Base-by-base conservation (phyloP, 2,888 invertebrate species). In the Drosophila pseudotalamancana region DNA sequence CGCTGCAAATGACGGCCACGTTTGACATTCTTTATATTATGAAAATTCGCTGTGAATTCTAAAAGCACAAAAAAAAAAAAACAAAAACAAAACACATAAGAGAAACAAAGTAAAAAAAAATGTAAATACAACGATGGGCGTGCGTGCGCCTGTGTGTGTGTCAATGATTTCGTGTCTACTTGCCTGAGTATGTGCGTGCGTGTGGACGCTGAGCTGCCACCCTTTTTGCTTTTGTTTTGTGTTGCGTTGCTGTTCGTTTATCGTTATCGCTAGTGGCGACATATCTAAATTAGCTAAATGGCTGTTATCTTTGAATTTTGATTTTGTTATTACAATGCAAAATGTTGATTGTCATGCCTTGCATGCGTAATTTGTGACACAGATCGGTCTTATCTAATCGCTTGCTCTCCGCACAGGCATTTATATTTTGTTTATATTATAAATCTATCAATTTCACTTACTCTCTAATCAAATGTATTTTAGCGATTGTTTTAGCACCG, bases 41-140 rank as follows among this genome's bases (percentile, higher is more conserved):
- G 25, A 11, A 45, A 45, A 50, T 46, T 67, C 48, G 27, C 34
- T 39, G 60, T 67, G 51, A 59, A 67, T 49, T n/a, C n/a, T n/a
- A n/a, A n/a, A n/a, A n/a, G n/a, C n/a, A 19, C 18, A 25, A 16
- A 16, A 18, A 6, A 27, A 9, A 29, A 6, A 1, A 8, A 29
- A 29, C 29, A 29, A 2, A 29, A 9, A n/a, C n/a, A n/a, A n/a
- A n/a, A n/a, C n/a, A n/a, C n/a, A n/a, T n/a, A n/a, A n/a, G n/a
- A n/a, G n/a, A n/a, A n/a, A n/a, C n/a, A n/a, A n/a, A n/a, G n/a
- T n/a, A 3, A 29, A 9, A 1, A 9, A 29, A 40, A 6, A 14
- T 45, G 31, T 11, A n/a, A 16, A n/a, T 23, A 35, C 11, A 1
- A 5, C 8, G 12, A 27, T 5, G 19, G 14, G 35, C 12, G 11